phyloP scores from a whole-genome alignment of 2,888 invertebrate genomes.

The Oscheius sp. region DNA sequence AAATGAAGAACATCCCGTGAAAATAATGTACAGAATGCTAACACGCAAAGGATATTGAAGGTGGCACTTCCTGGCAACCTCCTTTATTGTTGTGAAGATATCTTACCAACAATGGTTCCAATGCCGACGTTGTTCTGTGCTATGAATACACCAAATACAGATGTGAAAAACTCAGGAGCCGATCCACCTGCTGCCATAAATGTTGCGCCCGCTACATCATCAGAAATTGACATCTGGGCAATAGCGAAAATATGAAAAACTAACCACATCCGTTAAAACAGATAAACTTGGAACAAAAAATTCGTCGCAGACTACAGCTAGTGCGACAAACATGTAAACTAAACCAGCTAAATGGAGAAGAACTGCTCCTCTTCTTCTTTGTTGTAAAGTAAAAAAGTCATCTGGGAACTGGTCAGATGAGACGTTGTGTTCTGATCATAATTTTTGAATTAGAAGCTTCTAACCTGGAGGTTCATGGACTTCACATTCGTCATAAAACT shows the following conservation, averaged over 20 bases:
- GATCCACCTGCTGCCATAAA: slow-evolving; percentile 99
- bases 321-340: slow-evolving; percentile 96
- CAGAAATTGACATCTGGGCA: slow-evolving; percentile 81
- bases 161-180: slow-evolving; percentile 92
- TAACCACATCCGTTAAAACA: slow-evolving; percentile 87
- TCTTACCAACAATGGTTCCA: slow-evolving; percentile 89
- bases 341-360: slow-evolving; percentile 85
- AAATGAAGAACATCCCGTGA: slow-evolving; percentile 59
- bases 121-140: slow-evolving; percentile 94
- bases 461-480: background rate
- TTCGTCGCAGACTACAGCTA: slow-evolving; percentile 98
- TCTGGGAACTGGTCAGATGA: slow-evolving; percentile 50
- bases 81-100: background rate
- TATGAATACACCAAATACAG: slow-evolving; percentile 95
- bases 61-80: slow-evolving; percentile 73
- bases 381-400: slow-evolving; percentile 86
- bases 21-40: slow-evolving; percentile 67
- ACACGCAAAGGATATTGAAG: slow-evolving; percentile 68
- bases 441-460: background rate
- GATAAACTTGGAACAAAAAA: slow-evolving; percentile 97
- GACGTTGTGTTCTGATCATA: background rate
- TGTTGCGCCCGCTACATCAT: slow-evolving; percentile 97
- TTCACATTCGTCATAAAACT: slow-evolving; percentile 21
- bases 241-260: background rate
- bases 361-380: slow-evolving; percentile 87